Evolutionary conservation across 2,113 vertebrate genomes (phyloP), one percentile per base, ranked within the genome.

Genomic region (Pao palembangensis): DNA sequence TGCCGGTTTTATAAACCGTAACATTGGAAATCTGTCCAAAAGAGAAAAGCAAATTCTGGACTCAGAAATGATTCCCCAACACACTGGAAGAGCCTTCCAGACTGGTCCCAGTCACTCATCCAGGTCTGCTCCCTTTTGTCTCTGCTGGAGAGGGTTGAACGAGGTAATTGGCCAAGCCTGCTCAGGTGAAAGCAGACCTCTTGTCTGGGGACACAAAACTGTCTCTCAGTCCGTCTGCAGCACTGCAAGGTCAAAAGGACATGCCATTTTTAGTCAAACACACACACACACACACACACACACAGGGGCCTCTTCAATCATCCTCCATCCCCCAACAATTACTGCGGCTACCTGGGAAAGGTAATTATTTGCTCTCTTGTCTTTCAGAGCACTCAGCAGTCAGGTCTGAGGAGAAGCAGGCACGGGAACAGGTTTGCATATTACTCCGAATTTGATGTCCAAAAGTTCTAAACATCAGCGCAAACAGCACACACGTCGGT

Each of bases 111-210:
- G 63, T 87, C 83, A 82, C 75, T 85, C 79, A 81, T 82, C 83
- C 69, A 10, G 14, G 62, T 81, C 56, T 43, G 59, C 71, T 70
- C 52, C 55, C 65, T 66, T 88, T 82, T 87, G 83, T 86, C 71
- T 79, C 77, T 28, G 34, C 48, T 57, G 49, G 41, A 58, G 66
- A 41, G 57, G 28, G 50, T 28, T 52, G 49, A 43, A 61, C 57
- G 46, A 34, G 42, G 64, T 86, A 80, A 85, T 86, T 87, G 80
- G 79, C 51, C 8, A 6, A 81, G 70, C 74, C 82, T 43, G 70
- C 62, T 83, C 81, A 80, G 85, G 84, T 85, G 84, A 89, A 86
- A 89, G 87, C 85, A 81, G 82, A 78, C 82, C 82, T 89, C 81
- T 86, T 89, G 84, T 87, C 85, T 86, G 76, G 75, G 81, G 84